Evolutionary conservation across 2,113 vertebrate genomes (phyloP), one percentile per base, ranked within the genome.

Genomic region (Fukomys damarensis): DNA sequence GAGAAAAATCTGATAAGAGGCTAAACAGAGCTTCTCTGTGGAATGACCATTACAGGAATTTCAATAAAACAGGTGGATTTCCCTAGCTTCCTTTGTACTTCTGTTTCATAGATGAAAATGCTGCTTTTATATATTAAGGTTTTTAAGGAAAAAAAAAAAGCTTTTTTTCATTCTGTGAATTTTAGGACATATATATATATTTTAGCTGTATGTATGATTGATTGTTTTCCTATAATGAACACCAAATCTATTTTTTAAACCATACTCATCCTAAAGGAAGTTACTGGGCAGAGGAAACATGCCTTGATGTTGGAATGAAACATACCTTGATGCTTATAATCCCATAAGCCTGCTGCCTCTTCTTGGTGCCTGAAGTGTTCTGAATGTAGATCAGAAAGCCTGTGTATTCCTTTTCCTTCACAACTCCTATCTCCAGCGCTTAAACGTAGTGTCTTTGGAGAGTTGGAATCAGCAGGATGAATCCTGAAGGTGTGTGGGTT

Each of bases 11-110:
- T 35, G 7, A 66, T 70, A 58, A 94, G 56, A 66, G 35, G 17
- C 66, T 68, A 80, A 63, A 41, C 46, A 61, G 86, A 81, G 28
- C 66, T 88, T 94, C 24, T 54, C 13, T 70, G 58, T 35, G 72
- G 77, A 85, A 85, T 26, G 94, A 96, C 88, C 86, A 82, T 82
- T 66, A 74, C n/a, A 89, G 46, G 66, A 82, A 80, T 76, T 83
- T 61, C 66, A 95, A 74, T 82, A 59, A 82, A 70, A 74, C 90
- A 22, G 41, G 58, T n/a, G 14, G 8, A 24, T 82, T 88, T 72
- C 6, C 30, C 49, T 52, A 80, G 35, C 49, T 79, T 80, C 66
- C 7, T 92, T 59, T 46, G 56, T 83, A 86, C n/a, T 72, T 93
- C 3, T 24, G 26, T 65, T 70, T 91, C 43, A 63, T 66, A 26